phyloP scores from a whole-genome alignment of 2,113 vertebrate genomes.

The Apaloderma vittatum region DNA sequence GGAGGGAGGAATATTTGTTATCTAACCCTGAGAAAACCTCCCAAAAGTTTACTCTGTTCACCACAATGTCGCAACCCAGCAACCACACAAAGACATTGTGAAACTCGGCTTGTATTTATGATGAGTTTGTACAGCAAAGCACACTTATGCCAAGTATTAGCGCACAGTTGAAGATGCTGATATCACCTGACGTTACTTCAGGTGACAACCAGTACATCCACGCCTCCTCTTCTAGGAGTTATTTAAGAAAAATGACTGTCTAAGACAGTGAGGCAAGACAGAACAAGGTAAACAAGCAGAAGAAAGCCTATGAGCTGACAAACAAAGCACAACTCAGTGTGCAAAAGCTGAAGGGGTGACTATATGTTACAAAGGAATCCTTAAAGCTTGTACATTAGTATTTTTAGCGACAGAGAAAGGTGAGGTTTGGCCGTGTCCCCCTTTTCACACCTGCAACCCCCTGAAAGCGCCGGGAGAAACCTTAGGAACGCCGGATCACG shows the following conservation, averaged over 20 bases:
- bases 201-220: neutral
- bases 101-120: neutral
- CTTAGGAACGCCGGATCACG: accelerated
- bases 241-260: neutral
- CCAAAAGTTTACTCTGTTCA: neutral
- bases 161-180: accelerated
- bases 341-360: neutral
- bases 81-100: neutral
- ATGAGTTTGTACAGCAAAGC: neutral
- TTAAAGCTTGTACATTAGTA: accelerated
- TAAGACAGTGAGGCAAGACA: neutral
- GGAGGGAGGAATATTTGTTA: neutral
- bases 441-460: neutral
- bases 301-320: neutral
- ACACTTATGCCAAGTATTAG: neutral
- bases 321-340: neutral
- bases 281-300: neutral
- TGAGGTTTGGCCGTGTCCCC: neutral
- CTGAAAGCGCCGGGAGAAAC: neutral
- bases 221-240: neutral
- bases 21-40: neutral
- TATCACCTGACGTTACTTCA: neutral
- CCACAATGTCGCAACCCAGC: neutral
- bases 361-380: accelerated
- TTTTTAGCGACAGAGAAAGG: neutral